phyloP scores from a whole-genome alignment of 1,140 invertebrate species.

The Sycophaga agraensis region DNA sequence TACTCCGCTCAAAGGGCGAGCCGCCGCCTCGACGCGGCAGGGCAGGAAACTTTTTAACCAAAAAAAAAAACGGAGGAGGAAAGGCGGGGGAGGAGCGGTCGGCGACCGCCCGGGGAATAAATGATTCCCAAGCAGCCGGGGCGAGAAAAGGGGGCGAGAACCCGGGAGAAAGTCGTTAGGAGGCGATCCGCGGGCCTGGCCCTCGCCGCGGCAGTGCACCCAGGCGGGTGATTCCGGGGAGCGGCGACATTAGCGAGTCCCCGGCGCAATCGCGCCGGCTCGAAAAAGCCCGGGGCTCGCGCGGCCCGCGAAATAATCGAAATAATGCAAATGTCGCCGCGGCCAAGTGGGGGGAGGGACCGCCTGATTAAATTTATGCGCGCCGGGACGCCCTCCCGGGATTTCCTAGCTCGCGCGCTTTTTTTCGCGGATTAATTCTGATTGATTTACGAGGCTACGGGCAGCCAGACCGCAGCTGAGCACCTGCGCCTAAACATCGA shows the following conservation, averaged over 20 bases:
- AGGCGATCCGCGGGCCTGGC: too few species aligned
- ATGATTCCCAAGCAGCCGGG: not conserved
- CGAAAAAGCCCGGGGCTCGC: not conserved
- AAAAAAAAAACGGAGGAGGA: too few species aligned
- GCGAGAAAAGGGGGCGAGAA: not conserved
- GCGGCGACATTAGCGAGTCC: constrained; percentile 3
- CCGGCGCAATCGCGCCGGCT: not conserved
- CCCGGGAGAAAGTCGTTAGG: constrained; percentile 4
- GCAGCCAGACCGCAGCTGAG: too few species aligned
- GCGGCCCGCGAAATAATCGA: constrained; percentile 9
- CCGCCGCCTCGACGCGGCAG: too few species aligned
- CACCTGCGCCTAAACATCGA: too few species aligned
- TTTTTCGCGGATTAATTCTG: too few species aligned
- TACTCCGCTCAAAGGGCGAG: too few species aligned
- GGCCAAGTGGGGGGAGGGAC: not conserved
- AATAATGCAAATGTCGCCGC: constrained; percentile 19
- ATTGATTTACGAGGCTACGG: too few species aligned
- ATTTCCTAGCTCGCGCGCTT: too few species aligned
- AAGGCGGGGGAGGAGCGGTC: too few species aligned
- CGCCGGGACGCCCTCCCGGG: not conserved
- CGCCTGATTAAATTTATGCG: constrained; percentile 9
- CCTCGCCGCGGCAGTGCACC: constrained; percentile 2
- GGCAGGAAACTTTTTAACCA: too few species aligned
- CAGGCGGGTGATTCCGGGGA: not conserved
- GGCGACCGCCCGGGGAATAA: not conserved